Evolutionary conservation across 2,797 vertebrate genomes (phyloP), one percentile per base, ranked within the genome.

Genomic region (Pangasius krempfi): DNA sequence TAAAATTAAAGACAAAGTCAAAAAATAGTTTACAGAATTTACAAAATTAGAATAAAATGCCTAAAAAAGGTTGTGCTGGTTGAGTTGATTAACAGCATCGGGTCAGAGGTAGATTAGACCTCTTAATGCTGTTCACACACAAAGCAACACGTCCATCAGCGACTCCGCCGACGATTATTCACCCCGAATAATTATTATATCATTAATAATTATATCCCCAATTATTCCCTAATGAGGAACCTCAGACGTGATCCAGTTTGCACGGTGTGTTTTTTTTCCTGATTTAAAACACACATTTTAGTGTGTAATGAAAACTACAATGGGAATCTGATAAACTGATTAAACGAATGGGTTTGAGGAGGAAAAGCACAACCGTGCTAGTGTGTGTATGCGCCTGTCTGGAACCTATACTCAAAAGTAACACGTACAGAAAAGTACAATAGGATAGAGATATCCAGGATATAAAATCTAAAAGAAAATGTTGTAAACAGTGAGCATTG

Each of bases 371-470:
- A 44, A 7, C 44, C 7, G 44, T 44, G 44, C 44, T 44, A 44
- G 75, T 40, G 76, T 79, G 54, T 81, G 56, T 60, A 6, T 60
- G 54, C 10, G 13, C 5, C n/a, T 68, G 62, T 84, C 44, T 6
- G 82, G 82, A 47, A 47, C 16, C 54, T 75, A n/a, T 4, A 85
- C 20, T 68, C n/a, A 52, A 56, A 60, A 68, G 30, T 18, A 78
- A 27, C 18, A 78, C 22, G 85, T 92, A 86, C 86, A 89, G 85
- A 90, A 88, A 72, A 58, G 47, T 78, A 78, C 87, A 87, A 81
- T 50, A 78, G 80, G 52, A 73, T 62, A 85, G 44, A 78, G 62
- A 73, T 72, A 76, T 83, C 58, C 50, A 56, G 25, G 47, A 33
- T 87, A 90, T 44, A 85, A 85, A 80, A 88, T 40, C 76, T 82